Conservation (phyloP, 1,140 invertebrate species). For the Ceratitis capitata region DNA sequence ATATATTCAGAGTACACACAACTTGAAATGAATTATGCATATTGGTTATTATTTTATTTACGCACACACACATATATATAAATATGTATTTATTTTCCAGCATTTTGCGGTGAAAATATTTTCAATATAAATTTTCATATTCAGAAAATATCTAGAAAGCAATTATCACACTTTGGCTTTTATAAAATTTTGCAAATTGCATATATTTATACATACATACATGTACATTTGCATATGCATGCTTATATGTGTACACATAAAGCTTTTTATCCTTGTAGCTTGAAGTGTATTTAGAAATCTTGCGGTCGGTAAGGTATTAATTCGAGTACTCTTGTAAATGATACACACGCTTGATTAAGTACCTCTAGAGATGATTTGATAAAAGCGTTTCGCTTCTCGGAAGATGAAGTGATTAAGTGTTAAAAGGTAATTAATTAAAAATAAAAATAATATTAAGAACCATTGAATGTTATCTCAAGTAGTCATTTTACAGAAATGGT, state of each 20-base stretch:
- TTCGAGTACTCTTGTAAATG: not conserved
- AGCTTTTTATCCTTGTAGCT: not conserved
- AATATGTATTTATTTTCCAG: not conserved
- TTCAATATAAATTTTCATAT: not conserved
- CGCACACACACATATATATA: not conserved
- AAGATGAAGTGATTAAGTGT: not conserved
- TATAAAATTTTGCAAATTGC: not conserved
- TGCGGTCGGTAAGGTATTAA: not conserved
- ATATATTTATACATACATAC: not conserved
- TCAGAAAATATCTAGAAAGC: not conserved
- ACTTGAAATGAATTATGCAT: not conserved
- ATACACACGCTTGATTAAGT: not conserved
- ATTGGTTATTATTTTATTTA: not conserved
- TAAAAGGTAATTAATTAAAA: not conserved
- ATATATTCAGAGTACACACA: not conserved
- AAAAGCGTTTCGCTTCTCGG: not conserved
- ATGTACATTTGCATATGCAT: not conserved
- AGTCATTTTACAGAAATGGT: no score
- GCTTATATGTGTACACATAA: not conserved
- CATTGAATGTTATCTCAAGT: no score
- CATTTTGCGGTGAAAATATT: conserved; percentile 1
- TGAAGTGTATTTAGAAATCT: not conserved
- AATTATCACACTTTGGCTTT: not conserved
- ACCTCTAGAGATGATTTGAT: not conserved
- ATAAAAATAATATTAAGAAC: no score